Evolutionary conservation across 2,113 vertebrate species (phyloP).

Genomic region (Nettapus auritus): DNA sequence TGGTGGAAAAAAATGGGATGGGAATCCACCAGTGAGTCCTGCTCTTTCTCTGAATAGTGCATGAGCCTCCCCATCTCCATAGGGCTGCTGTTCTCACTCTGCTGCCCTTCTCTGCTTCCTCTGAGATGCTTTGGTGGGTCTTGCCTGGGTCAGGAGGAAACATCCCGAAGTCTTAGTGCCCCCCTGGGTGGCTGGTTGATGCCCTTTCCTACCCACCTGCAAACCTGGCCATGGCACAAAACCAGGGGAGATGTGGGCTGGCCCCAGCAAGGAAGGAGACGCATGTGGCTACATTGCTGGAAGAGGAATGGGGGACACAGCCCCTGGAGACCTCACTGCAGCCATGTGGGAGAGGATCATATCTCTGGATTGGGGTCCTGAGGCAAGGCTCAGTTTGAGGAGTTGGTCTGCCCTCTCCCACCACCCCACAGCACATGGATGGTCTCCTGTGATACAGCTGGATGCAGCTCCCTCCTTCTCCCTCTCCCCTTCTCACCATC

Average conservation of each 20-base stretch:
- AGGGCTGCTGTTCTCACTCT: neutral
- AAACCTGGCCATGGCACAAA: neutral
- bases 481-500: neutral
- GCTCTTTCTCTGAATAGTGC: neutral
- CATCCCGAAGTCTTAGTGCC: neutral
- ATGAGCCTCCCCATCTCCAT: neutral
- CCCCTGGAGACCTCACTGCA: neutral
- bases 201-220: neutral
- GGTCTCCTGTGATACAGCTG: neutral
- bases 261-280: neutral
- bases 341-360: accelerated
- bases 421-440: accelerated
- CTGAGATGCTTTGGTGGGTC: neutral
- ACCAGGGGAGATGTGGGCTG: neutral
- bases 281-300: neutral
- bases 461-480: neutral
- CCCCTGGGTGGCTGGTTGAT: accelerated
- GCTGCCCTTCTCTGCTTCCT: neutral
- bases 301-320: neutral
- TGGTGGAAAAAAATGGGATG: neutral
- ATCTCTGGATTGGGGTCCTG: neutral
- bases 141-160: neutral
- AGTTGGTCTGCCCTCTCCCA: accelerated
- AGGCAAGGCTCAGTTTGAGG: neutral
- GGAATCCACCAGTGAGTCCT: neutral